phyloP scores from a whole-genome alignment of 2,113 vertebrate genomes.

The Chunga burmeisteri region DNA sequence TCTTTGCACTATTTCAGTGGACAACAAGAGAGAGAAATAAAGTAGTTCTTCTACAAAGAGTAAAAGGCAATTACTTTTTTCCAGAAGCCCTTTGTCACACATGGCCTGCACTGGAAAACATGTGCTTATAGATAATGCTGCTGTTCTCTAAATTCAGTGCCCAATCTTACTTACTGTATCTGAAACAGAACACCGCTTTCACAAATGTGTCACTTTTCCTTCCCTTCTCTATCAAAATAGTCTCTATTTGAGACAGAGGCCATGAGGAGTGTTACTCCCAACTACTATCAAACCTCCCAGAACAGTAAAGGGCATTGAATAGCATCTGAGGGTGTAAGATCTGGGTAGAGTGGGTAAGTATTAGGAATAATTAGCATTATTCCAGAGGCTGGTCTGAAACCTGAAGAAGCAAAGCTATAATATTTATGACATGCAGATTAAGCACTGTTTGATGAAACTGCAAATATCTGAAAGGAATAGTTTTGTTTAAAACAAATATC shows the following conservation, averaged over 20 bases:
- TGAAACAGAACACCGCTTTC: neutral
- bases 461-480: neutral
- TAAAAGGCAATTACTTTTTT: neutral
- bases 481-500: neutral
- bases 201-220: neutral
- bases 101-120: neutral
- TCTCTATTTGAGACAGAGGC: neutral
- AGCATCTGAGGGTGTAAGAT: neutral
- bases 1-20: neutral
- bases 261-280: neutral
- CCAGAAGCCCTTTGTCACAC: neutral
- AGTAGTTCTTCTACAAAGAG: neutral
- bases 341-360: neutral
- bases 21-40: neutral
- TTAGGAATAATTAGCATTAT: neutral
- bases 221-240: neutral
- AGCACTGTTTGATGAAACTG: neutral
- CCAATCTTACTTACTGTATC: no score
- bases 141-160: neutral
- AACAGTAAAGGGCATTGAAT: neutral
- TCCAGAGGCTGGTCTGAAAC: neutral
- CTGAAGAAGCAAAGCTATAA: neutral
- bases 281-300: neutral
- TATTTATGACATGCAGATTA: neutral
- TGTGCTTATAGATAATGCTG: neutral